phyloP scores from a whole-genome alignment of 2,113 vertebrate genomes.

The Ptilorrhoa leucosticta region DNA sequence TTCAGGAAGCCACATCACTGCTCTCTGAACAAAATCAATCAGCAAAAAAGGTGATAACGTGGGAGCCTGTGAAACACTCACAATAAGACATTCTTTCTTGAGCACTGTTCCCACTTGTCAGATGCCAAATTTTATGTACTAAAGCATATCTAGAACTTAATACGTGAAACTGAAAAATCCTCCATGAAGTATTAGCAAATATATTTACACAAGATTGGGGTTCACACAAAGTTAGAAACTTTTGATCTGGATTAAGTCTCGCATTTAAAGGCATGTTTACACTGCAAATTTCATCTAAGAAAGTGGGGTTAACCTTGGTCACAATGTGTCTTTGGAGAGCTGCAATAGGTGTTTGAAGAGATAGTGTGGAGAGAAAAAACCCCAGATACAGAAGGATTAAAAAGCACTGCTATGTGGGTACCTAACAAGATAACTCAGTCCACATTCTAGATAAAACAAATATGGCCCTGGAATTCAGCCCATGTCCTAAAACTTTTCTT shows the following conservation, averaged over 20 bases:
- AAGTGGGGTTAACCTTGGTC: background rate
- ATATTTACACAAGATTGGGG: slow-evolving; percentile 21
- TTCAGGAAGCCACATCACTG: slow-evolving; percentile 23
- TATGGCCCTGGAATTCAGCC: accelerated
- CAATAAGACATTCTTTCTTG: slow-evolving; percentile 32
- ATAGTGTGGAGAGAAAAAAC: background rate
- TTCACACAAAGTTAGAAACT: background rate
- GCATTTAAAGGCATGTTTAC: slow-evolving; percentile 1
- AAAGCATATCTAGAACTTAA: slow-evolving; percentile 1
- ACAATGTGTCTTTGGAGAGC: background rate
- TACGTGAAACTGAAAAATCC: background rate
- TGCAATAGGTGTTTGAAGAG: background rate
- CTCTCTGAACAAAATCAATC: background rate
- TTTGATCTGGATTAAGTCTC: background rate
- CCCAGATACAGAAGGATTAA: background rate
- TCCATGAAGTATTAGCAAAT: slow-evolving; percentile 8
- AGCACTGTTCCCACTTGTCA: background rate
- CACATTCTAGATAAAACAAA: background rate
- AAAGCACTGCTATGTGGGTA: background rate
- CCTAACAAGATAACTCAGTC: background rate
- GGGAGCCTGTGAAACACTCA: slow-evolving; percentile 12
- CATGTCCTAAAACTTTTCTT: background rate
- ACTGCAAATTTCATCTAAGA: background rate
- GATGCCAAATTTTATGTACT: background rate
- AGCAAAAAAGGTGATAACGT: slow-evolving; percentile 9